phyloP scores from a whole-genome alignment of 2,113 vertebrate species.

The Marmota monax region DNA sequence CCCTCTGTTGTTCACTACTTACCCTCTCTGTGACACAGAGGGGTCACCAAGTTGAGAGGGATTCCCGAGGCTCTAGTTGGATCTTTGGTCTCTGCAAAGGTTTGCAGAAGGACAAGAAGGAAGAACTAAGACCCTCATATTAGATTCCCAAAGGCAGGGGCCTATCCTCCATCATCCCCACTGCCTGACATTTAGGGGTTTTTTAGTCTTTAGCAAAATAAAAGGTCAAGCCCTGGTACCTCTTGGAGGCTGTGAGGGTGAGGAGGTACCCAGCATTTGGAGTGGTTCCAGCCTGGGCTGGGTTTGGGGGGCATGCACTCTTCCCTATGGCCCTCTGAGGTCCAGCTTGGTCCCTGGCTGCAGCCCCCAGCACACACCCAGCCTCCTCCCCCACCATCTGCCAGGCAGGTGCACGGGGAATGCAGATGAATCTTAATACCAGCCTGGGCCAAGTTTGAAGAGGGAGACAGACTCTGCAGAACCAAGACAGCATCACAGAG shows the following conservation, averaged over 20 bases:
- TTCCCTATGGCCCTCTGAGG: slow-evolving; percentile 49
- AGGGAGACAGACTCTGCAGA: slow-evolving; percentile 76
- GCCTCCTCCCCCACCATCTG: slow-evolving; percentile 85
- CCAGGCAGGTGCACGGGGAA: slow-evolving; percentile 76
- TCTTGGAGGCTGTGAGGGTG: not conserved
- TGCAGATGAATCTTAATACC: slow-evolving; percentile 83
- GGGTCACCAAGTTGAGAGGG: not conserved
- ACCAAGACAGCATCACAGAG: slow-evolving; percentile 16
- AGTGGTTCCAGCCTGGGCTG: not conserved
- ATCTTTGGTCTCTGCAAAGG: not conserved
- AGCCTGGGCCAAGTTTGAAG: slow-evolving; percentile 79
- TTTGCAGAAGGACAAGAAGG: not conserved
- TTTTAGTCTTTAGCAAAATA: slow-evolving; percentile 28
- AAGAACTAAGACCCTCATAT: not conserved
- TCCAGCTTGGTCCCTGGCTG: slow-evolving; percentile 63
- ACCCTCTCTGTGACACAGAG: not conserved
- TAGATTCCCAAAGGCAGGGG: not conserved
- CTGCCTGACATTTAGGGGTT: not conserved
- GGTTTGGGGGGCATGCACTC: not conserved
- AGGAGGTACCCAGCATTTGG: not conserved
- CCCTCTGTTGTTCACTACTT: not conserved
- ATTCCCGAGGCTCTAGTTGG: not conserved
- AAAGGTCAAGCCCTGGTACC: slow-evolving; percentile 56
- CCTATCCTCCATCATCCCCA: not conserved
- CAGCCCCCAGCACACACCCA: slow-evolving; percentile 76